These are phyloP conservation scores for Hyles lineata DNA, from an alignment of 2,888 invertebrate species.

Conservation along the genomic window DNA sequence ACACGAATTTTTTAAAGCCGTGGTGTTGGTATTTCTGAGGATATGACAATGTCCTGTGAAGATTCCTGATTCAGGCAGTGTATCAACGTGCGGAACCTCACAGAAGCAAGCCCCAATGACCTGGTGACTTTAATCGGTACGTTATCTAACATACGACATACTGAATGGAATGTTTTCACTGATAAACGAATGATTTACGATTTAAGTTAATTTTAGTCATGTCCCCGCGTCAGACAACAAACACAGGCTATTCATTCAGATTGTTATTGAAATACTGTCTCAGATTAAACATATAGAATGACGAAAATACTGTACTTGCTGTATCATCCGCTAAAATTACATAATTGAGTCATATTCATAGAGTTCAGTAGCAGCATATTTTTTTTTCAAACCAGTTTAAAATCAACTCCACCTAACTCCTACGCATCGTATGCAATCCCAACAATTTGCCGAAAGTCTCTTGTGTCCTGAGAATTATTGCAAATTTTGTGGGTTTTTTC, in stretches of 20 bases:
- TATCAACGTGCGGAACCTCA: slow-evolving; percentile 1
- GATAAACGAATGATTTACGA: slow-evolving; percentile 33
- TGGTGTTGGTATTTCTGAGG: not conserved
- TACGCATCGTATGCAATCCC: too few relatives aligned
- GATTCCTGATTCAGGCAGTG: not conserved
- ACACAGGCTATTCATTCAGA: not conserved
- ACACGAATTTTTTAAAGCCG: not conserved
- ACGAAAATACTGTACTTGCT: too few relatives aligned
- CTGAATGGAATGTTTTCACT: slow-evolving; percentile 41
- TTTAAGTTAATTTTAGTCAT: slow-evolving; percentile 32
- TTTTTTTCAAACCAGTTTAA: too few relatives aligned
- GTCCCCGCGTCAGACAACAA: slow-evolving; percentile 27
- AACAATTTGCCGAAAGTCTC: too few relatives aligned
- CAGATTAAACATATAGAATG: too few relatives aligned
- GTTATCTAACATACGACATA: slow-evolving; percentile 21
- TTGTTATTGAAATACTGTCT: not conserved
- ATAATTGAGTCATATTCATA: too few relatives aligned
- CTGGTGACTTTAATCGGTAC: slow-evolving; percentile 32
- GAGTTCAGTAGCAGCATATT: too few relatives aligned
- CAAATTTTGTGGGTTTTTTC: too few relatives aligned
- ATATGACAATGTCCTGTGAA: not conserved
- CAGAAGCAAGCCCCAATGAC: slow-evolving; percentile 29
- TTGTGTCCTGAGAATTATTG: too few relatives aligned
- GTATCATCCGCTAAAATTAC: too few relatives aligned
- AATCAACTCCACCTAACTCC: too few relatives aligned